Conservation (phyloP, 30 jellyfish, hydroid and myxozoan genomes). For the Hydractinia echinata region DNA sequence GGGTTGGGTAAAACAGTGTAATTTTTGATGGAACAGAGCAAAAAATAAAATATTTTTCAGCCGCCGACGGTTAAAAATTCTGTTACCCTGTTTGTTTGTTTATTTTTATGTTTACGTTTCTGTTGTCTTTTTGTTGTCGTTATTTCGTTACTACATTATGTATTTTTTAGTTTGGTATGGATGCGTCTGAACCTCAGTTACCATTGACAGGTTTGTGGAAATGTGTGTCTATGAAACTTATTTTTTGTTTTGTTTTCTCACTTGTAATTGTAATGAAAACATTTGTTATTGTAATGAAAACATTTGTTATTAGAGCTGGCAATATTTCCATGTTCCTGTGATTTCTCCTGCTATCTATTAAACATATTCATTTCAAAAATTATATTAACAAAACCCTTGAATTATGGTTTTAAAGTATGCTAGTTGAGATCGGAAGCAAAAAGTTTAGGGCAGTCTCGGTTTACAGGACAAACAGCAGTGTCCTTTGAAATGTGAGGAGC, state of each 20-base stretch:
- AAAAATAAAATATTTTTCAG: not conserved
- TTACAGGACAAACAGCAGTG: too few relatives aligned
- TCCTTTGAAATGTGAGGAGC: too few relatives aligned
- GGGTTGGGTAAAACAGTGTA: not conserved
- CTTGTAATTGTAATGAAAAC: too few relatives aligned
- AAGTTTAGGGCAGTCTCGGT: too few relatives aligned
- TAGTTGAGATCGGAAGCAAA: too few relatives aligned
- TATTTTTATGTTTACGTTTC: not conserved
- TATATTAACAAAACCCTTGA: not conserved
- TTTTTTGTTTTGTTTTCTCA: not conserved
- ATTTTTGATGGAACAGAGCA: not conserved
- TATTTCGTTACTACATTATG: not conserved
- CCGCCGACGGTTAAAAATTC: not conserved
- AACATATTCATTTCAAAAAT: not conserved
- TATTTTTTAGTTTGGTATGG: slow-evolving; percentile 28
- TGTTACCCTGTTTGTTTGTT: not conserved
- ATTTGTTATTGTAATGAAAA: too few relatives aligned
- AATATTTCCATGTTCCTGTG: not conserved
- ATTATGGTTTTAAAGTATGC: not conserved
- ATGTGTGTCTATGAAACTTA: not conserved
- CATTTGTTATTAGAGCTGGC: too few relatives aligned
- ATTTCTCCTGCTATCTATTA: not conserved
- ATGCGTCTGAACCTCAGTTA: slow-evolving; percentile 24
- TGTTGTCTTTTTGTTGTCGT: not conserved
- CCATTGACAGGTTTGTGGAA: not conserved